Conservation (phyloP, 2,113 vertebrate genomes). For the Agelaius phoeniceus region DNA sequence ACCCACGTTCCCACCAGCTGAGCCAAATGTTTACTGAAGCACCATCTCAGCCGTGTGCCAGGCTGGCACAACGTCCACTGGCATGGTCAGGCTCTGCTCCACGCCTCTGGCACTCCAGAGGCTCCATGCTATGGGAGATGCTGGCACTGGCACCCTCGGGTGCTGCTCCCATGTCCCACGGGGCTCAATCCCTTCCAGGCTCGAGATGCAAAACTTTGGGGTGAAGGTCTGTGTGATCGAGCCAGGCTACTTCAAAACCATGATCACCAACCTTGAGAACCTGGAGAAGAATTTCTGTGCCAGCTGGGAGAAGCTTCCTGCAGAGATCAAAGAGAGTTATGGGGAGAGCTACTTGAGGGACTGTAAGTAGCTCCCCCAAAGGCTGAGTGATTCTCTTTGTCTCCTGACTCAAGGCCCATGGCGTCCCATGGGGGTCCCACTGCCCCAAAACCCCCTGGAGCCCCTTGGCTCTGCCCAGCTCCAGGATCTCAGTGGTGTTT, state of each 20-base stretch:
- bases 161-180: accelerated
- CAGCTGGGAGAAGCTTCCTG: conserved; percentile 69
- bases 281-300: neutral
- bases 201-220: conserved; percentile 69
- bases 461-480: accelerated
- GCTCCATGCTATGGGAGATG: accelerated
- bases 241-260: conserved; percentile 68
- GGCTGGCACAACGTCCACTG: accelerated
- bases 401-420: neutral
- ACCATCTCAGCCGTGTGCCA: accelerated
- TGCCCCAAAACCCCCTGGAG: accelerated
- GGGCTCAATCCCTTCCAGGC: conserved; percentile 13
- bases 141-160: accelerated
- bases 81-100: accelerated
- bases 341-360: conserved; percentile 68
- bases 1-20: no score
- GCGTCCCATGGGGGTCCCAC: accelerated
- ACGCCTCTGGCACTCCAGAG: accelerated
- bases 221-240: conserved; percentile 74
- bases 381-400: neutral
- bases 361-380: conserved; percentile 55
- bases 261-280: neutral
- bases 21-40: accelerated
- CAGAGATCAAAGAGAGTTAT: conserved; percentile 69
- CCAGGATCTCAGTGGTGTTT: accelerated